Evolutionary conservation across 2,888 invertebrate genomes (phyloP).

Genomic region (Archaeoteleia sp.): DNA sequence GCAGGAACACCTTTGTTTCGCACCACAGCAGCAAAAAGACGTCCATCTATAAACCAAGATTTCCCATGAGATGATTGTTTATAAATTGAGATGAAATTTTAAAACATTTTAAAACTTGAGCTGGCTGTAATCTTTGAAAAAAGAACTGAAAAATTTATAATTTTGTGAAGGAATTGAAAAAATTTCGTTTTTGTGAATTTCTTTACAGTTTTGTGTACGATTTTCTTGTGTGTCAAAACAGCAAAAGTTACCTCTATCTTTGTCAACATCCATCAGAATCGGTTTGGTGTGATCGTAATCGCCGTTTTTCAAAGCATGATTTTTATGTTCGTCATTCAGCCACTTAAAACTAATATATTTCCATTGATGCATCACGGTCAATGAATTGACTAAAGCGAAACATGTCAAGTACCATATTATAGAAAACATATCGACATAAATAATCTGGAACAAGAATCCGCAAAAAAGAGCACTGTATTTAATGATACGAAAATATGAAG

Average conservation of each 20-base stretch:
- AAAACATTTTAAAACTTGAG: too few relatives aligned
- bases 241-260: conserved; percentile 35
- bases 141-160: conserved; percentile 2
- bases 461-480: too few relatives aligned
- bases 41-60: conserved; percentile 53
- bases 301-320: conserved; percentile 78
- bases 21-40: conserved; percentile 82
- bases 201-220: too few relatives aligned
- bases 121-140: too few relatives aligned
- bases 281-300: conserved; percentile 53
- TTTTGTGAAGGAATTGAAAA: not conserved
- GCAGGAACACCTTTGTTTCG: conserved; percentile 81
- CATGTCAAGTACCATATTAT: conserved; percentile 5
- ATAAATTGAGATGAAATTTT: too few relatives aligned
- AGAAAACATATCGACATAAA: too few relatives aligned
- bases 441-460: too few relatives aligned
- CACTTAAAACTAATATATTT: conserved; percentile 83
- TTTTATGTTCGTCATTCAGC: conserved; percentile 76
- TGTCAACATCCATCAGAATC: conserved; percentile 61
- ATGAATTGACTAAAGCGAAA: not conserved
- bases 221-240: too few relatives aligned
- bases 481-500: too few relatives aligned
- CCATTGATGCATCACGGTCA: conserved; percentile 80
- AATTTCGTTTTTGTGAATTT: not conserved
- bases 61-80: too few relatives aligned